A percentile compares a stretch with the other conserved stretches of the same genome.
These are phyloP conservation scores for Bujurquina vittata DNA, from an alignment of 2,113 vertebrate genomes.

Conservation along the genomic window DNA sequence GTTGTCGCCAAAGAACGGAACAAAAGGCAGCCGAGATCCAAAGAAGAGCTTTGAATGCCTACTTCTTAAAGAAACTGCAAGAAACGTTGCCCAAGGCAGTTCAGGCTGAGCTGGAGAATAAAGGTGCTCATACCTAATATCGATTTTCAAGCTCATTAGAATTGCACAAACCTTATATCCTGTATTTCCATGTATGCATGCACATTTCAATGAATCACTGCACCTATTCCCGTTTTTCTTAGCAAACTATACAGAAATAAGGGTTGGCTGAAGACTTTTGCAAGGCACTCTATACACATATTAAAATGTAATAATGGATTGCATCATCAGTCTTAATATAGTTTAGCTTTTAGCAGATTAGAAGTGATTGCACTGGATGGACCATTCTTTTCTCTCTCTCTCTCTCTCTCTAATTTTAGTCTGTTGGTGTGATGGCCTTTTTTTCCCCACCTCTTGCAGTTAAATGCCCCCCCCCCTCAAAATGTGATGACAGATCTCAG, in stretches of 20 bases:
- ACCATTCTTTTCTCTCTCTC: background rate
- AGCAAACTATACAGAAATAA: too few relatives aligned
- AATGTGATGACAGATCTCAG: constrained; percentile 57
- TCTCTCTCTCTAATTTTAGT: constrained; percentile 40
- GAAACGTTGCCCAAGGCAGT: background rate
- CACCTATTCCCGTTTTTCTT: background rate
- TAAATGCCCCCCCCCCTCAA: constrained; percentile 1
- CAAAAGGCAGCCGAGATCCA: too few relatives aligned
- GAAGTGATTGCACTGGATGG: constrained; percentile 1
- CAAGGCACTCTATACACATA: constrained; percentile 16
- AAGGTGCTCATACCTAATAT: background rate
- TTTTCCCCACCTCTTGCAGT: constrained; percentile 41
- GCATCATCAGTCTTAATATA: constrained; percentile 34
- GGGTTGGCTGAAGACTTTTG: background rate
- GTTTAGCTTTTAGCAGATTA: constrained; percentile 12
- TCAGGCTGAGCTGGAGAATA: too few relatives aligned
- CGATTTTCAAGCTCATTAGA: background rate
- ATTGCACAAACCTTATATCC: background rate
- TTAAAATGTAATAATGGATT: constrained; percentile 47
- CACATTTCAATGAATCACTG: background rate
- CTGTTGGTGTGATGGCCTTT: constrained; percentile 33
- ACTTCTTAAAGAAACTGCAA: background rate
- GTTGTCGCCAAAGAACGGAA: fast-evolving
- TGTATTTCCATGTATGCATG: background rate
- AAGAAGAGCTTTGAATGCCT: too few relatives aligned